phyloP scores from a whole-genome alignment of 2,888 invertebrate species.

The Eulithis testata region DNA sequence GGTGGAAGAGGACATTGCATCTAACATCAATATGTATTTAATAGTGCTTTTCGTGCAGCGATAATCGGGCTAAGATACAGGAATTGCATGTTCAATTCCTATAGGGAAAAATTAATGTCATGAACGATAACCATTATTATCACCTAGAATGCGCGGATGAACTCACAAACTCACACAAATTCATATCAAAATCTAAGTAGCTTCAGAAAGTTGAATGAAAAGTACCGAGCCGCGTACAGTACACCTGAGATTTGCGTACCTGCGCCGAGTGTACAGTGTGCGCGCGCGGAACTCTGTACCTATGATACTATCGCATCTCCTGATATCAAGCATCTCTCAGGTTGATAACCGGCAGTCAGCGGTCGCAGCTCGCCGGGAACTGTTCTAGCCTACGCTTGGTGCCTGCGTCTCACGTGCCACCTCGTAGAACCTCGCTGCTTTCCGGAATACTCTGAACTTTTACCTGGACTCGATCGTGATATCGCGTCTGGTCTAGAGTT shows the following conservation, averaged over 20 bases:
- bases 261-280: slow-evolving; percentile 20
- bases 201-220: not conserved
- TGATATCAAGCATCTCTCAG: slow-evolving; percentile 34
- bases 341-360: slow-evolving; percentile 31
- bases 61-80: too few species aligned
- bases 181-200: not conserved
- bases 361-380: slow-evolving; percentile 19
- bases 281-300: slow-evolving; percentile 33
- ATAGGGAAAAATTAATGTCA: too few species aligned
- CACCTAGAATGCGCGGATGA: not conserved
- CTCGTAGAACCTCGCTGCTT: not conserved
- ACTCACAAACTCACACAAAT: not conserved
- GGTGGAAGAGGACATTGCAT: too few species aligned
- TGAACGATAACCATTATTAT: too few species aligned
- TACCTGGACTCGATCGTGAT: not conserved
- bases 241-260: slow-evolving; percentile 8
- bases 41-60: too few species aligned
- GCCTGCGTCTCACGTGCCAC: not conserved
- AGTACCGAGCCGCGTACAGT: not conserved
- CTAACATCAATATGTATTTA: too few species aligned
- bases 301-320: slow-evolving; percentile 26
- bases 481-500: not conserved
- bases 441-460: not conserved
- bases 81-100: too few species aligned
- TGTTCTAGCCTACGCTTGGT: not conserved